Percentiles rank a stretch among this genome's conserved stretches.
phyloP scores from a whole-genome alignment of 2,888 invertebrate species.

The Pterobdella sp. region DNA sequence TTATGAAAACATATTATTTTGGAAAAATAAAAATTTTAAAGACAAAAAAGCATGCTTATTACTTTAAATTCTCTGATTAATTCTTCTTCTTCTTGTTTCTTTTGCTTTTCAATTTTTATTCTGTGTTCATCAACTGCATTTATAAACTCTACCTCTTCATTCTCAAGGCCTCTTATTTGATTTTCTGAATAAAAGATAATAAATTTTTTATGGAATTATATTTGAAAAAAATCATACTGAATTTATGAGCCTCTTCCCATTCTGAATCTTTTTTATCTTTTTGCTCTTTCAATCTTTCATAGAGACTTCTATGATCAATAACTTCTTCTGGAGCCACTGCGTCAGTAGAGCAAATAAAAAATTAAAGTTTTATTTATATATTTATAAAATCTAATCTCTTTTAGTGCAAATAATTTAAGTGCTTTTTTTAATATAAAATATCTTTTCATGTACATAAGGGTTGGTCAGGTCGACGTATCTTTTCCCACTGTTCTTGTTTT shows the following conservation, averaged over 20 bases:
- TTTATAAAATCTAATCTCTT: background rate
- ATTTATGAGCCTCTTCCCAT: conserved; percentile 70
- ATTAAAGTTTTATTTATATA: conserved; percentile 9
- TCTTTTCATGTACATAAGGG: conserved; percentile 64
- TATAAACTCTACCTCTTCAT: conserved; percentile 88
- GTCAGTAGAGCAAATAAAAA: conserved; percentile 49
- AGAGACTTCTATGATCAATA: conserved; percentile 64
- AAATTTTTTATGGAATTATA: background rate
- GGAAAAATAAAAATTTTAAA: background rate
- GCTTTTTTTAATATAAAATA: background rate
- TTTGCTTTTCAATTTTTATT: conserved; percentile 69
- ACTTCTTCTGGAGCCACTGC: conserved; percentile 66
- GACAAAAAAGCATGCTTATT: background rate
- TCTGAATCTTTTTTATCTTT: conserved; percentile 82
- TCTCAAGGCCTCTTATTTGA: conserved; percentile 67
- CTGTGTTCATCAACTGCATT: conserved; percentile 65
- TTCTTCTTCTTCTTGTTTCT: conserved; percentile 66
- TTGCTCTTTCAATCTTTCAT: conserved; percentile 83
- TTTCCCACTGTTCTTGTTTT: conserved; percentile 93
- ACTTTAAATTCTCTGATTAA: conserved; percentile 9
- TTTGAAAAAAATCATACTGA: conserved; percentile 28
- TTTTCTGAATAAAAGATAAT: conserved; percentile 44
- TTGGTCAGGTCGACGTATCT: conserved; percentile 79
- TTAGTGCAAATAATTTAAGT: background rate
- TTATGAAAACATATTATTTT: background rate